Evolutionary conservation across 2,113 vertebrate species (phyloP).

Genomic region (Petrocephalus microphthalmus): DNA sequence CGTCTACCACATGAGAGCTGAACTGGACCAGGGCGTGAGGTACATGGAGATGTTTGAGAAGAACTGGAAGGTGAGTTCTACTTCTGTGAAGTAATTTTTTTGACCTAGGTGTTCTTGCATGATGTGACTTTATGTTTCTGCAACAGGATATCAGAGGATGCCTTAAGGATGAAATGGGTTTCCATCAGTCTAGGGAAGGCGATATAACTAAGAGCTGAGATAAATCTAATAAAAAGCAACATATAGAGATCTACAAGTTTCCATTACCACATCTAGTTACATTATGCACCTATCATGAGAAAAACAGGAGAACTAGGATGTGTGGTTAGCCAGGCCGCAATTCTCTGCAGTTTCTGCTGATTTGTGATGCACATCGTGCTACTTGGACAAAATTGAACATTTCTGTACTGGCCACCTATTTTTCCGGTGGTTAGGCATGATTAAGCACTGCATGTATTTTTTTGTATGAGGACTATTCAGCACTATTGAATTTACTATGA

Average conservation of each 20-base stretch:
- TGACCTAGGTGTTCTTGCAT: background rate
- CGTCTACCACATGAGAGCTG: slow-evolving; percentile 84
- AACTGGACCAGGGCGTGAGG: slow-evolving; percentile 69
- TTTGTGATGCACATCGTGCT: background rate
- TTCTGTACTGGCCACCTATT: background rate
- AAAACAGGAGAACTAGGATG: background rate
- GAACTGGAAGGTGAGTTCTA: slow-evolving; percentile 80
- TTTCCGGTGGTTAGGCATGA: too few species aligned
- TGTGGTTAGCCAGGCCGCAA: background rate
- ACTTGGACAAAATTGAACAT: background rate
- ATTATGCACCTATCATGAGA: background rate
- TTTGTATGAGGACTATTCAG: background rate
- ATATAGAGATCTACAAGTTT: background rate
- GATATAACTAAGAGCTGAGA: background rate
- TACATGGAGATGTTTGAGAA: slow-evolving; percentile 77
- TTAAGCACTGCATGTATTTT: too few species aligned
- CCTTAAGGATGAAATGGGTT: background rate
- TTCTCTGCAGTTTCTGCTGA: background rate
- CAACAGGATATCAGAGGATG: background rate
- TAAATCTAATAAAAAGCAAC: background rate
- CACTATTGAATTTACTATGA: background rate
- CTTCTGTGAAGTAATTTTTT: background rate
- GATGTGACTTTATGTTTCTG: background rate
- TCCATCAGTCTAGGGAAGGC: background rate
- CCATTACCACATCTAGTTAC: background rate